Evolutionary conservation across 2,888 invertebrate genomes (phyloP), one percentile per base, ranked within the genome.

Genomic region (Sepiola atlantica): DNA sequence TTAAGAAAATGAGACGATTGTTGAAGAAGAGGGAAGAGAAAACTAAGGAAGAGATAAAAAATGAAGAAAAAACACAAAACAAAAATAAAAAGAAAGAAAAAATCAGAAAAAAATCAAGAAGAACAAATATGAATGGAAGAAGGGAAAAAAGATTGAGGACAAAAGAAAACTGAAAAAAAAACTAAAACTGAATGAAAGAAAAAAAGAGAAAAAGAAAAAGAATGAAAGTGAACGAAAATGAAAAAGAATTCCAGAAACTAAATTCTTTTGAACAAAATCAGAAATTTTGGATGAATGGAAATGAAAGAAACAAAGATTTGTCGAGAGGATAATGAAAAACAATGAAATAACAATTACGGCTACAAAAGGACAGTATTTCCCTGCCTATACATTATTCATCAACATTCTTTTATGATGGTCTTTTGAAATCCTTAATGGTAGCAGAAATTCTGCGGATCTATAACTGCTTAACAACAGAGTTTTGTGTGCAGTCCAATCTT

Each of bases 341-440:
- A 61, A 77, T n/a, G 77, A 77, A 77, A 77, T n/a, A 77, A 77
- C 14, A 77, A 77, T 77, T 77, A 77, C n/a, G n/a, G n/a, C 77
- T 77, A 77, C 77, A 77, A 77, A 77, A 77, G 77, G 77, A n/a
- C 77, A 77, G 16, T 77, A 77, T 77, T n/a, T 77, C n/a, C 16
- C n/a, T n/a, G 32, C n/a, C 77, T 77, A 77, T 32, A 77, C n/a
- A n/a, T 77, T n/a, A 77, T 77, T 32, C n/a, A 77, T 77, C 77
- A n/a, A 14, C 4, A 32, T 32, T 14, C 77, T 32, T 32, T 77
- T 32, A 77, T n/a, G 12, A 32, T 77, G 16, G n/a, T 77, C 77
- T 77, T n/a, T 77, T 77, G 77, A 77, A 77, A 77, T 32, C 32
- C n/a, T 77, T 77, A n/a, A 77, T 77, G 77, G 77, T n/a, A 14